Evolutionary conservation across 53 echinoderm and acorn worm species (phyloP).

Genomic region (Echinarachnius parma): DNA sequence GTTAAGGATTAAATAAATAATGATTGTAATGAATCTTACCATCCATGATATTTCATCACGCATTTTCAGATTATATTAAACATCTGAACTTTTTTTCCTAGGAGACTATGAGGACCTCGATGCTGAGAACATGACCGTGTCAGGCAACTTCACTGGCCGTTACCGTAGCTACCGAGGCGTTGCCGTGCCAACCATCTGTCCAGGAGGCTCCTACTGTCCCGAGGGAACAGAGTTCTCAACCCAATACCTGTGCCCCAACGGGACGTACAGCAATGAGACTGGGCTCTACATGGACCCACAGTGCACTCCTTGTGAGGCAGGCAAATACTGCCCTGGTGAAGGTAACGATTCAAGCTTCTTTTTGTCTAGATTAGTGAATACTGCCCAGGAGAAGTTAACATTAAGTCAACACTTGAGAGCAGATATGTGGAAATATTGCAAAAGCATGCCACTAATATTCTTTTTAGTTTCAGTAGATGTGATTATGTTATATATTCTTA

Average conservation of each 20-base stretch:
- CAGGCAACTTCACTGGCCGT: conserved; percentile 84
- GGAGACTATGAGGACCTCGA: conserved; percentile 88
- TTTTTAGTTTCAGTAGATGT: too few relatives aligned
- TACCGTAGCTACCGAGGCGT: conserved; percentile 95
- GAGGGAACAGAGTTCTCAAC: conserved; percentile 70
- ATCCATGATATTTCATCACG: too few relatives aligned
- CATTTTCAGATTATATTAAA: too few relatives aligned
- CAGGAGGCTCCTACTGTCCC: conserved; percentile 80
- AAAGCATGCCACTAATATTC: too few relatives aligned
- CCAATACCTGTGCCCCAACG: conserved; percentile 85
- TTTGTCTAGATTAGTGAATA: too few relatives aligned
- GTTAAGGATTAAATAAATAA: too few relatives aligned
- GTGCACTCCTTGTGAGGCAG: conserved; percentile 87
- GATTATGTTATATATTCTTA: too few relatives aligned
- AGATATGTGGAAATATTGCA: too few relatives aligned
- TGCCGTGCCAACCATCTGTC: conserved; percentile 78
- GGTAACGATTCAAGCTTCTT: too few relatives aligned
- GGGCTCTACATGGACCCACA: conserved; percentile 76
- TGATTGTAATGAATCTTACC: too few relatives aligned
- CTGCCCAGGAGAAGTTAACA: too few relatives aligned
- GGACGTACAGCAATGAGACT: conserved; percentile 85
- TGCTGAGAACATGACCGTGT: conserved; percentile 67
- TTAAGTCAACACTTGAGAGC: too few relatives aligned
- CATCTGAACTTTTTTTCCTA: conserved; percentile 23
- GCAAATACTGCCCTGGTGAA: conserved; percentile 84